phyloP scores from a whole-genome alignment of 2,797 vertebrate species.

The Clarias laeviceps region DNA sequence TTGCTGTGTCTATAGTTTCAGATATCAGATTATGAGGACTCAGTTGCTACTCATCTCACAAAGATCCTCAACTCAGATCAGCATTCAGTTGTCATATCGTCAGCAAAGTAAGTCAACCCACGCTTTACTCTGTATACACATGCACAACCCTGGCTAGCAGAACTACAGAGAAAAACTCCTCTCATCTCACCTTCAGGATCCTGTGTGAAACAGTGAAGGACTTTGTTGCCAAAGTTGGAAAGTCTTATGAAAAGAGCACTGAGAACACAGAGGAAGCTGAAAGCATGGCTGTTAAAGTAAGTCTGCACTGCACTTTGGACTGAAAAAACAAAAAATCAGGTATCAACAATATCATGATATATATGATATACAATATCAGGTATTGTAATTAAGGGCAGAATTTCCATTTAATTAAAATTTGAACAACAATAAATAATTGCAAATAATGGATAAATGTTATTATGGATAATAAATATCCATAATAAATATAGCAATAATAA shows the following conservation, averaged over 20 bases:
- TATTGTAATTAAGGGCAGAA: no score
- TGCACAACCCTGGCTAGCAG: background rate
- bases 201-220: constrained; percentile 98
- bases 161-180: background rate
- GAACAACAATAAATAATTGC: no score
- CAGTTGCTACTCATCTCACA: constrained; percentile 91
- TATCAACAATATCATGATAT: no score
- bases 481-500: no score
- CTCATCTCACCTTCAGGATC: constrained; percentile 72
- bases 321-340: no score
- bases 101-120: constrained; percentile 86
- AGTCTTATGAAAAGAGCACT: constrained; percentile 85
- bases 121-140: background rate
- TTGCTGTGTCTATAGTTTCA: constrained; percentile 73
- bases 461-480: no score
- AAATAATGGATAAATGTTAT: no score
- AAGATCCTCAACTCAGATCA: constrained; percentile 98
- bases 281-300: constrained; percentile 90
- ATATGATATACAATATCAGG: no score
- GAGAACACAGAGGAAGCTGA: constrained; percentile 89
- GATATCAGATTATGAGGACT: constrained; percentile 94
- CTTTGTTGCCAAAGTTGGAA: constrained; percentile 96
- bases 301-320: constrained; percentile 43
- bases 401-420: no score
- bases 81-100: constrained; percentile 92